phyloP scores from a whole-genome alignment of 2,797 vertebrate species.

The Otolemur crassicaudatus region DNA sequence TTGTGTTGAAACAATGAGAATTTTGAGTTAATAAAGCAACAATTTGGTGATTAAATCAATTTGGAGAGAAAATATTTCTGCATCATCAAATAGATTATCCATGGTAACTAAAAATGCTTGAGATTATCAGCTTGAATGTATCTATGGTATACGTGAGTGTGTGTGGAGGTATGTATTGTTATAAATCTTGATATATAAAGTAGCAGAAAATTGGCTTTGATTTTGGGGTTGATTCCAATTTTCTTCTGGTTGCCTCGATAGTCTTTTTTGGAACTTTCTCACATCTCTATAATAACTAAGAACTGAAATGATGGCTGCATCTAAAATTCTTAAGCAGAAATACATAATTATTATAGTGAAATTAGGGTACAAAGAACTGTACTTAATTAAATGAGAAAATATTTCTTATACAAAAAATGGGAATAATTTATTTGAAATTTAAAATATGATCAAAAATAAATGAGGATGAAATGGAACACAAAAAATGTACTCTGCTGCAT shows the following conservation, averaged over 20 bases:
- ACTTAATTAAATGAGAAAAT: not conserved
- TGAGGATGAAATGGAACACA: conserved; percentile 36
- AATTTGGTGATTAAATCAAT: not conserved
- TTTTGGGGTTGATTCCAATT: not conserved
- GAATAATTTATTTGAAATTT: conserved; percentile 41
- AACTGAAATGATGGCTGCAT: not conserved
- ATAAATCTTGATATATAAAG: not conserved
- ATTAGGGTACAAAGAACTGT: not conserved
- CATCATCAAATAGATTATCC: not conserved
- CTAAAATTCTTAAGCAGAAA: not conserved
- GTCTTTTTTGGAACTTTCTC: conserved; percentile 10
- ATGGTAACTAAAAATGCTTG: not conserved
- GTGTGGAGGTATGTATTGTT: not conserved
- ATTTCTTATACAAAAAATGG: not conserved
- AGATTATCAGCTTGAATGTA: not conserved
- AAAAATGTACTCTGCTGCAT: not conserved
- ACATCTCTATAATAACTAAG: conserved; percentile 11
- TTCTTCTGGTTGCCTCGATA: not conserved
- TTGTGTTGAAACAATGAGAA: not conserved
- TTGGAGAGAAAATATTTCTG: not conserved
- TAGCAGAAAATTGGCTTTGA: not conserved
- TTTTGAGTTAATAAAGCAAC: not conserved
- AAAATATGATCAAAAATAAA: not conserved
- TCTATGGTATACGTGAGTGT: not conserved
- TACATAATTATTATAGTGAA: not conserved